Evolutionary conservation across 2,113 vertebrate species (phyloP), one percentile per base, ranked within the genome.

Genomic region (Rynchops niger): DNA sequence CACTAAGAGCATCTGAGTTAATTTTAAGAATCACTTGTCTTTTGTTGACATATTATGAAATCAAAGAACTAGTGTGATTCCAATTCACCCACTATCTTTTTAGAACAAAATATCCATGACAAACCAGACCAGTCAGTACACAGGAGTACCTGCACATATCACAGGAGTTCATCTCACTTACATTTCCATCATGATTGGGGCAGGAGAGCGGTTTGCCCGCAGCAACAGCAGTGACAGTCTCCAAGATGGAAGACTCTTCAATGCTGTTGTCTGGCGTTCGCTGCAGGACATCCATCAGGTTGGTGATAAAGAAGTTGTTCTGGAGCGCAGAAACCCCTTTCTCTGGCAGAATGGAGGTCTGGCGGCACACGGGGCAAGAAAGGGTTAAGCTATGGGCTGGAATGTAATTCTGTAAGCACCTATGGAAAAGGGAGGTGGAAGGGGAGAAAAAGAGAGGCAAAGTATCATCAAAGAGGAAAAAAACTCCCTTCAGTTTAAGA

Each of bases 241-340:
- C 98, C 98, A 99, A 96, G 82, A 98, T 98, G 96, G 98, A 98
- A 65, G 98, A 98, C 94, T 99, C 99, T 89, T 99, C 99, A 88
- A 98, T 98, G 94, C 98, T 98, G 96, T 97, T 99, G 82, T 98
- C 98, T 0, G 99, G 99, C 0, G 98, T 98, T 95, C 99, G 98
- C 97, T 99, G 99, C 98, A 99, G 98, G 97, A 99, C 99, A 56
- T 99, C 99, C 99, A 99, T 99, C 97, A 99, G 99, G 99, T 99
- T 99, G 81, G 99, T 99, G 98, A 99, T 99, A 97, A 99, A 99
- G 98, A 99, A 99, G 97, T 99, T 99, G 96, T 99, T 99, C 98
- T 99, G 99, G 66, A 99, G 98, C 4, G 99, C 99, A 66, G 98
- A 99, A 98, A 99, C 99, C 81, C 99, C 99, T 94, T 99, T 99